Evolutionary conservation across 2,113 vertebrate genomes (phyloP), one percentile per base, ranked within the genome.

Genomic region (Platichthys flesus): DNA sequence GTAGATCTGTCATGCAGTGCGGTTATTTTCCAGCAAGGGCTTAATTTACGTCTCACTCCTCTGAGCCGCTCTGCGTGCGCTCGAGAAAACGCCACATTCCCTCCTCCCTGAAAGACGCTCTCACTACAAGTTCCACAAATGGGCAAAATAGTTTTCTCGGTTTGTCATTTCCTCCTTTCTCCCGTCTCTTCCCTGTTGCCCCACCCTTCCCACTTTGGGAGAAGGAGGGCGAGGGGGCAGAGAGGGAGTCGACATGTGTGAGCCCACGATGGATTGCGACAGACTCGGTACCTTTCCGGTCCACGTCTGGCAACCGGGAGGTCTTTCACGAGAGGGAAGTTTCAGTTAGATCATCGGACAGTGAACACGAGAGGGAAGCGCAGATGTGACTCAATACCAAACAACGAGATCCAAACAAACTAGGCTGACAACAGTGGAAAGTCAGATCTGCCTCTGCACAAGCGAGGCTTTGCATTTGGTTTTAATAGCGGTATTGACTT

Each of bases 101-200:
- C 71, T 83, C n/a, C 21, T 76, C 63, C 61, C 71, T 14, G 23
- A 78, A 71, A 67, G 52, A 75, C 78, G 76, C 31, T 0, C 68
- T 24, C 76, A 85, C 79, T 87, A 79, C 82, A 85, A 90, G 85
- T 84, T 89, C 87, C 89, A 74, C 89, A 91, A 92, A 93, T 88
- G 90, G 86, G 86, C 84, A 85, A 90, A 91, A 93, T 92, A 89
- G 80, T 89, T 93, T 88, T 84, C 88, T 72, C 45, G 56, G 51
- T 83, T 90, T 86, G 89, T 93, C 88, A 91, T 92, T 92, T 90
- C 91, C 85, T 83, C 69, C 83, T 79, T 74, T 21, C 37, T 74
- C 18, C 56, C 65, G 61, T 51, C 57, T 69, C 37, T 26, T 68
- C 56, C 66, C 31, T 1, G 1, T 69, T 59, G 76, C 78, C 77